phyloP scores from a whole-genome alignment of 2,888 invertebrate genomes.

The Griposia aprilina region DNA sequence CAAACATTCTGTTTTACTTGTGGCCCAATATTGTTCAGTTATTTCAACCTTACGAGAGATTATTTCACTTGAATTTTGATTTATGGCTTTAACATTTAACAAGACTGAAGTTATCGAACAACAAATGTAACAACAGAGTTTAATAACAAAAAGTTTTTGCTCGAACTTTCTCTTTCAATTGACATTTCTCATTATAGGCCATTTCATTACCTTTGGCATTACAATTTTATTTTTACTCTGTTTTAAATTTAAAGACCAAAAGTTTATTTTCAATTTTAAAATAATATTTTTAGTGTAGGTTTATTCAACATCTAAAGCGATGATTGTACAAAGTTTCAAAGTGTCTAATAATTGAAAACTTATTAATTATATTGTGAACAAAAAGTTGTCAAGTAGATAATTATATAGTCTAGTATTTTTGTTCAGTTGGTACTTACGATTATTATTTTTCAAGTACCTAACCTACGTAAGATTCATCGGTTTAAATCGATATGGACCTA shows the following conservation, averaged over 20 bases:
- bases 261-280: conserved; percentile 36
- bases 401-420: background rate
- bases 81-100: conserved; percentile 74
- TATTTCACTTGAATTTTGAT: conserved; percentile 74
- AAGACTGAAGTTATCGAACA: conserved; percentile 73
- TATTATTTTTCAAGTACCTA: background rate
- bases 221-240: conserved; percentile 54
- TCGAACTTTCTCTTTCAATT: conserved; percentile 64
- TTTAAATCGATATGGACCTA: background rate
- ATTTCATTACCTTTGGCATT: conserved; percentile 63
- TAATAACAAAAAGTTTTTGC: conserved; percentile 72
- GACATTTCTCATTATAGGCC: conserved; percentile 66
- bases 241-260: conserved; percentile 37
- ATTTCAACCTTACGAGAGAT: conserved; percentile 66
- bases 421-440: background rate
- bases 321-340: conserved; percentile 19
- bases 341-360: conserved; percentile 32
- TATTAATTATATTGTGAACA: conserved; percentile 4
- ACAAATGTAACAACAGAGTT: conserved; percentile 69
- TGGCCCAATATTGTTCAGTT: conserved; percentile 46
- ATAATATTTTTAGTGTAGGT: conserved; percentile 25
- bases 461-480: background rate
- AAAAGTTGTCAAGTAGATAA: conserved; percentile 1
- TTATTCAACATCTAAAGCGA: conserved; percentile 20
- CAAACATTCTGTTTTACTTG: conserved; percentile 47